phyloP scores from a whole-genome alignment of 2,888 invertebrate species.

The Luperina nickerlii region DNA sequence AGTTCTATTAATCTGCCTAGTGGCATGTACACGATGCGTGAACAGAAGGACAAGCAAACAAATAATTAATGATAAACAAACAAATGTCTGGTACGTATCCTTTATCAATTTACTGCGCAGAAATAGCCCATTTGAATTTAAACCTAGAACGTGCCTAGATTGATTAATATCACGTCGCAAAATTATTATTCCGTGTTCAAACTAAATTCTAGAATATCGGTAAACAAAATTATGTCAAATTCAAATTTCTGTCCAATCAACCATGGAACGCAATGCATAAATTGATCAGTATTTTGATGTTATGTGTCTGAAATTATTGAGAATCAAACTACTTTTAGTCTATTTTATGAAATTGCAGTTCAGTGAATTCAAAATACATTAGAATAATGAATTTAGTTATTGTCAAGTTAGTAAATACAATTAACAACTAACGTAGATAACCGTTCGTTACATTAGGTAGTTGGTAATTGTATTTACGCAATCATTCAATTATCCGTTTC shows the following conservation, averaged over 20 bases:
- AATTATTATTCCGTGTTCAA: background rate
- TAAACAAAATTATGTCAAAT: constrained; percentile 20
- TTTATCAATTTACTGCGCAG: background rate
- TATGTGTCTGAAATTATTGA: constrained; percentile 1
- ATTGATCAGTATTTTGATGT: constrained; percentile 24
- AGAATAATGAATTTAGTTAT: background rate
- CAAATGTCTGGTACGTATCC: background rate
- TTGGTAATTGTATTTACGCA: background rate
- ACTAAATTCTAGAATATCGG: background rate
- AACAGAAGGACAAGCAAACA: background rate
- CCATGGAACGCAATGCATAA: constrained; percentile 14
- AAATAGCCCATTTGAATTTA: background rate
- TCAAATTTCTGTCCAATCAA: constrained; percentile 24
- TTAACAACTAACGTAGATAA: too few relatives aligned
- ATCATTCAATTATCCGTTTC: background rate
- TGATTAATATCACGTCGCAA: background rate
- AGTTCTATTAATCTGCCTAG: background rate
- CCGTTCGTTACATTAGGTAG: background rate
- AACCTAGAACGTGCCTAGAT: background rate
- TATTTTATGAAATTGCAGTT: background rate
- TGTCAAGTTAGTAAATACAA: too few relatives aligned
- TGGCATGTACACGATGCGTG: too few relatives aligned
- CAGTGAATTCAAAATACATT: constrained; percentile 2
- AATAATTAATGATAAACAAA: background rate
- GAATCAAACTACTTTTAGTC: background rate